Evolutionary conservation across 2,888 invertebrate genomes (phyloP).

Genomic region (Folsomia manolachei): DNA sequence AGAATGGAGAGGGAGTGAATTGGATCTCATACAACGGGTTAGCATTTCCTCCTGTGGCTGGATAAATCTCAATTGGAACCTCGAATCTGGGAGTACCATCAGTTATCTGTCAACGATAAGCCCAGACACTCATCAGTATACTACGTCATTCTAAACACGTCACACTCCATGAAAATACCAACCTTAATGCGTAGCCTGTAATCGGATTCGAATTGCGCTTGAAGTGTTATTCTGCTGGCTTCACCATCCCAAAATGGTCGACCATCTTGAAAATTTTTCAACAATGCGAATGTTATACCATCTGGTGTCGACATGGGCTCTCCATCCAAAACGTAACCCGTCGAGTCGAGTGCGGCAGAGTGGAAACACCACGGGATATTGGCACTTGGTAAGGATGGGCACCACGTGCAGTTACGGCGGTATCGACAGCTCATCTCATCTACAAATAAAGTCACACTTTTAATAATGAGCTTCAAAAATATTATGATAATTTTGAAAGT

Average conservation of each 20-base stretch:
- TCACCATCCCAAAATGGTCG: background rate
- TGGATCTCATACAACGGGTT: slow-evolving; percentile 37
- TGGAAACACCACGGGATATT: slow-evolving; percentile 15
- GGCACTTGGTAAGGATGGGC: background rate
- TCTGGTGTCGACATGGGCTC: slow-evolving; percentile 8
- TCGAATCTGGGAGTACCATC: slow-evolving; percentile 36
- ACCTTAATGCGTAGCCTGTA: slow-evolving; percentile 42
- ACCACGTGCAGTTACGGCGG: slow-evolving; percentile 3
- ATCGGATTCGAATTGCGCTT: slow-evolving; percentile 39
- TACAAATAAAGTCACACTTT: no score
- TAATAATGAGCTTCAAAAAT: no score
- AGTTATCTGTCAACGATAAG: slow-evolving; percentile 22
- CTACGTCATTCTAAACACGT: no score
- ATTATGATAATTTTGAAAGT: no score
- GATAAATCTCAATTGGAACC: slow-evolving; percentile 38
- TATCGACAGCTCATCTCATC: background rate
- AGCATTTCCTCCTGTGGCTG: slow-evolving; percentile 25
- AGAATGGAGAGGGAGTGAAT: slow-evolving; percentile 36
- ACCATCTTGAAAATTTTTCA: background rate
- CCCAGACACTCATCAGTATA: no score
- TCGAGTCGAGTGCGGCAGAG: background rate
- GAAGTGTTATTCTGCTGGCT: slow-evolving; percentile 27
- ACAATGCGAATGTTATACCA: background rate
- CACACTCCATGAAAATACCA: no score
- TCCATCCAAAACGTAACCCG: slow-evolving; percentile 12